These are phyloP conservation scores for Leucozona laternaria DNA, from an alignment of 2,888 invertebrate species.

Conservation along the genomic window DNA sequence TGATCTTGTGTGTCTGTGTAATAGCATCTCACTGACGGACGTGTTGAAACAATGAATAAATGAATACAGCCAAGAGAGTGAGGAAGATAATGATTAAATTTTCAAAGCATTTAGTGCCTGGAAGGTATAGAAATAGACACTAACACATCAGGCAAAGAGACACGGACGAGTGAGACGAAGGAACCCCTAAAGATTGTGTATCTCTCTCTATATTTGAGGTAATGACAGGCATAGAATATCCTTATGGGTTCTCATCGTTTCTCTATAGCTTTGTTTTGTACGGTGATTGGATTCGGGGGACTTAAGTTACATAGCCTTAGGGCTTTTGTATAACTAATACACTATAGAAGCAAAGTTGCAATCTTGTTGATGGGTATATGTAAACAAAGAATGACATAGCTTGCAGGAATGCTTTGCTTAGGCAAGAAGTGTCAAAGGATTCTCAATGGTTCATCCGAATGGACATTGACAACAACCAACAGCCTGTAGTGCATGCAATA, in stretches of 20 bases:
- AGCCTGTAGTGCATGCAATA: not conserved
- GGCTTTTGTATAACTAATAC: conserved; percentile 28
- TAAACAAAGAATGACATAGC: conserved; percentile 56
- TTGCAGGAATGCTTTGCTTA: conserved; percentile 35
- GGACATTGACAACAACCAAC: conserved; percentile 26
- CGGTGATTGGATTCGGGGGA: conserved; percentile 66
- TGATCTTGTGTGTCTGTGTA: conserved; percentile 38
- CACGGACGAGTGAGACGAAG: not conserved
- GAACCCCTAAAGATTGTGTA: conserved; percentile 47
- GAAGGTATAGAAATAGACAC: conserved; percentile 41
- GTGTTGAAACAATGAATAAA: conserved; percentile 76
- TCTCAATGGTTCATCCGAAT: conserved; percentile 10
- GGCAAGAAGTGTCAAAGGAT: conserved; percentile 39
- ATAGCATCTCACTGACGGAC: conserved; percentile 23
- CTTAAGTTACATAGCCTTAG: conserved; percentile 46
- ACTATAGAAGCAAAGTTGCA: conserved; percentile 25
- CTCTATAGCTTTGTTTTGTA: conserved; percentile 44
- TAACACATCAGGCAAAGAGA: not conserved
- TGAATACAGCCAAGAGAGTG: conserved; percentile 49
- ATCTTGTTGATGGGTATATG: conserved; percentile 57
- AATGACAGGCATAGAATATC: conserved; percentile 40
- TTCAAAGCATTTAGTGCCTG: conserved; percentile 73
- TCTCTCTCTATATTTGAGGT: conserved; percentile 44
- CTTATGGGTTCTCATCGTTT: conserved; percentile 19
- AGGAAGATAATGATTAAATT: conserved; percentile 70